A percentile compares a stretch with the other conserved stretches of the same genome.
These are phyloP conservation scores for Calyptomena viridis DNA, from an alignment of 2,113 vertebrate species.

Conservation along the genomic window DNA sequence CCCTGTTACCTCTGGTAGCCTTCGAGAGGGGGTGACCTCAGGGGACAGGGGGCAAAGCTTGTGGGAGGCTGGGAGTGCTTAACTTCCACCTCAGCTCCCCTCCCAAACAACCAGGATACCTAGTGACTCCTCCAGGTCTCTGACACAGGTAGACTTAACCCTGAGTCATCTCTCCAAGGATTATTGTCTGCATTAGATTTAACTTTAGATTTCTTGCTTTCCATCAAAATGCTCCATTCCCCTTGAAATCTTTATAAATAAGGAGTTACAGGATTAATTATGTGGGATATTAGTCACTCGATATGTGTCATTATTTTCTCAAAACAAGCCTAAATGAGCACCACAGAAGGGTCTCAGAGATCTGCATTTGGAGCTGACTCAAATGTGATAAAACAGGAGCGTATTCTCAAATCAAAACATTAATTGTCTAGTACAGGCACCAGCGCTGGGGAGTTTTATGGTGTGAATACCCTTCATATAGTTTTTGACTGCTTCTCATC, in stretches of 20 bases:
- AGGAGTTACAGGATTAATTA: slow-evolving; percentile 12
- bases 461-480: background rate
- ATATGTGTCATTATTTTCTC: slow-evolving; percentile 32
- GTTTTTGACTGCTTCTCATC: background rate
- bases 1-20: background rate
- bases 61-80: background rate
- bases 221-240: background rate
- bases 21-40: background rate
- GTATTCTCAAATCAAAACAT: background rate
- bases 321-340: slow-evolving; percentile 19
- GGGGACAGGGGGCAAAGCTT: rapidly evolving
- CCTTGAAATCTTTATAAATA: slow-evolving; percentile 29
- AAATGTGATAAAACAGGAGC: background rate
- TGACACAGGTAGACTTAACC: background rate
- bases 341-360: background rate
- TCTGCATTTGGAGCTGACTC: background rate
- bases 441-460: rapidly evolving
- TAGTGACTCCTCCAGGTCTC: background rate
- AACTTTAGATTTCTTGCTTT: background rate
- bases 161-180: background rate
- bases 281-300: slow-evolving; percentile 33
- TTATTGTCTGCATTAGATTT: background rate
- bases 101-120: background rate
- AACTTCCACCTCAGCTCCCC: background rate
- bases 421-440: background rate